Evolutionary conservation across 2,888 invertebrate species (phyloP), one percentile per base, ranked within the genome.

Genomic region (Patella pellucida): DNA sequence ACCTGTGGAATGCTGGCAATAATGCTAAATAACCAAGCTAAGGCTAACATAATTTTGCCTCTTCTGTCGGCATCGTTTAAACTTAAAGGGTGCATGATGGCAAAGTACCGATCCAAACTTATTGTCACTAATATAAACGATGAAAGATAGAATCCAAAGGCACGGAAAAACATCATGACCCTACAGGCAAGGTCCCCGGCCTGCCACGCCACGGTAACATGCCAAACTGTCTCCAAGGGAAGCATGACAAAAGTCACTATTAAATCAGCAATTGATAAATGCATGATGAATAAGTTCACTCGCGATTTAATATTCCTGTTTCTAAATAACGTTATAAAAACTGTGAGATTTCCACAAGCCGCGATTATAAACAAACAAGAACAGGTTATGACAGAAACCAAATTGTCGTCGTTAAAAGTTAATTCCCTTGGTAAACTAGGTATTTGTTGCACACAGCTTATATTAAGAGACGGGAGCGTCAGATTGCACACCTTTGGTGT

Each of bases 371-470:
- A 88, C 72, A 89, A 82, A 69, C 85, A 84, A 5, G 95, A 95
- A 91, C 97, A 97, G 78, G 95, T 95, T 50, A 94, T 93, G 82
- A 97, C 96, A 19, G 96, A 95, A 73, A 97, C 93, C 87, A 94
- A 92, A 89, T 96, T 96, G 0, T 96, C 96, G 80, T 95, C 94
- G 89, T 96, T 96, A 90, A 97, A 97, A 52, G 93, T 92, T 96
- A 97, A 96, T 85, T 96, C 95, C 67, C 79, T 78, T 4, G 87
- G 85, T 27, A 82, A n/a, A 41, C 41, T 5, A 41, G 41, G 41
- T 41, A 41, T 41, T 41, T 41, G 41, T 41, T 41, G 41, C 41
- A 41, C 41, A 41, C 41, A 41, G 41, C 41, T 41, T 9, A 41
- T 41, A 41, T 41, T 41, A 9, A 41, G 41, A 41, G 41, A 9